Evolutionary conservation across 1,140 invertebrate genomes (phyloP), one percentile per base, ranked within the genome.

Genomic region (Bombus breviceps): DNA sequence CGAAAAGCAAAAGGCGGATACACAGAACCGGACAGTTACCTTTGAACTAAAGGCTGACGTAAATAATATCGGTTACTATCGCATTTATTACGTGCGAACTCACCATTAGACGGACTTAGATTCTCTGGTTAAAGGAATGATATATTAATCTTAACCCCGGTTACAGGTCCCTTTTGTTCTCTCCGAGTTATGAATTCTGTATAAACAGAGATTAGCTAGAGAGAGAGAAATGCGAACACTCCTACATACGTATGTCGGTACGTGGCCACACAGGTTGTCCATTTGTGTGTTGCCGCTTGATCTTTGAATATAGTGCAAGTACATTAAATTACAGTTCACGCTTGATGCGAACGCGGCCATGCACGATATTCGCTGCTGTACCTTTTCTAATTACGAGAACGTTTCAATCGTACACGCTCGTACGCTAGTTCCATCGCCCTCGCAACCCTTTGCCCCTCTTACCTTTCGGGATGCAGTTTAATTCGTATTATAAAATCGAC

Each of bases 131-230:
- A 73, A 79, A 47, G 83, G 66, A n/a, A 62, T 80, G 77, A 85
- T 80, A 64, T 73, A 85, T 85, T 80, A 73, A 85, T 53, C 37
- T 62, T n/a, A n/a, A 4, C 32, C n/a, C 64, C 32, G n/a, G 68
- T 12, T 72, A 73, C 22, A 53, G 37, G 32, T 41, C 81, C 13
- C 75, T 72, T 84, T 84, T 79, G 83, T 84, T 79, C 83, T 25
- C 8, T n/a, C 13, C 9, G 22, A 47, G 75, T 79, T 84, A 84
- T 79, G 83, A 80, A 85, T 85, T 80, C 68, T 59, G 76, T 72
- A 80, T 73, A 85, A 80, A 79, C 68, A 53, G 77, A 53, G 83
- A 64, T 71, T 84, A 47, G 41, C 32, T 22, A 15, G 75, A 66
- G 64, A 66, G 59, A 64, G 13, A 15, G 62, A 18, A 32, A 25